Evolutionary conservation across 2,888 invertebrate species (phyloP), one percentile per base, ranked within the genome.

Genomic region (Lithosia quadra): DNA sequence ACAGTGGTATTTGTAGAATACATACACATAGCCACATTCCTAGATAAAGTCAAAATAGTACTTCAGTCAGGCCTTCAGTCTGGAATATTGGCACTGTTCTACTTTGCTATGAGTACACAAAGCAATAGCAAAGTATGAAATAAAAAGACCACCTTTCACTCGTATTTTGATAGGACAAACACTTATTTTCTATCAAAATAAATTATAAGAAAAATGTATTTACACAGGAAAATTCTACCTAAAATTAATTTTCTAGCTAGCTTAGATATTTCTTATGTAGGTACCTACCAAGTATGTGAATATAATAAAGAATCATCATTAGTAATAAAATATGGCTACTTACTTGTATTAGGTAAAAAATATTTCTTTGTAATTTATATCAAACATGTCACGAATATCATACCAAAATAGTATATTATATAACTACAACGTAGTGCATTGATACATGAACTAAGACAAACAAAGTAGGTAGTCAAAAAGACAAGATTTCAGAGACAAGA

Each of bases 381-480:
- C n/a, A 49, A n/a, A 49, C 49, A 49, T 43, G 18, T 8, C 18
- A 43, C 43, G 43, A 43, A 43, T 18, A 43, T 18, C 43, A 13
- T 36, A 11, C 11, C 43, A 7, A 49, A 49, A 18, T 49, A n/a
- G 9, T n/a, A 7, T 1, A n/a, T n/a, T n/a, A n/a, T 9, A 49
- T 49, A 49, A 49, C 49, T 49, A 49, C n/a, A 49, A n/a, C 49
- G 43, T 39, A 43, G 43, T 43, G 43, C 18, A 43, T 43, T 43
- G 18, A 43, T 43, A 43, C 43, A 15, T 7, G 7, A 18, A 18
- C 18, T 5, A 43, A 43, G 9, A 36, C 11, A 36, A 36, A n/a
- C n/a, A n/a, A 36, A 18, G 18, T 43, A 43, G 18, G 43, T 43
- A 43, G 18, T 43, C 4, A 2, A 49, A 49, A 49, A 43, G 39